Percentiles rank a stretch among this genome's conserved stretches.
phyloP scores from a whole-genome alignment of 1,140 invertebrate genomes.

The Galendromus occidentalis region DNA sequence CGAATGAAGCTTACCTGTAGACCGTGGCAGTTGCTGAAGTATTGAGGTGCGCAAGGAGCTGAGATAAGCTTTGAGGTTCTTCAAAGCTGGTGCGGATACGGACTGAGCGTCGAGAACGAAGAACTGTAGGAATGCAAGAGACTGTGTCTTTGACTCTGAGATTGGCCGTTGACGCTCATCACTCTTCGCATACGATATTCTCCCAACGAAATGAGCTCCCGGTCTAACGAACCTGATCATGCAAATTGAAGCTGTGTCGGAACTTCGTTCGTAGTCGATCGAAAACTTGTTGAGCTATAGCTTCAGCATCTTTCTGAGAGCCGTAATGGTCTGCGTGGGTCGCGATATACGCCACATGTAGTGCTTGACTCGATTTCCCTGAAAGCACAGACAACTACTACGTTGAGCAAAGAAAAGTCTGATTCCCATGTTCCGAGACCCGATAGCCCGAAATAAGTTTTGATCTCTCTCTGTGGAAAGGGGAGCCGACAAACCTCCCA shows the following conservation, averaged over 20 bases:
- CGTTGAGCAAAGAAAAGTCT: conserved; percentile 14
- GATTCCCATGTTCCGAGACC: no score
- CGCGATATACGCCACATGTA: conserved; percentile 39
- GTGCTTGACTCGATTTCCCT: conserved; percentile 29
- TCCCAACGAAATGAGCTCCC: no score
- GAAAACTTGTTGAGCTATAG: conserved; percentile 37
- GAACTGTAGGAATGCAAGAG: not conserved
- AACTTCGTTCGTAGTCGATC: conserved; percentile 36
- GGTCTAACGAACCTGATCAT: conserved; percentile 26
- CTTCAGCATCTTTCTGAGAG: conserved; percentile 26
- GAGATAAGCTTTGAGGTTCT: conserved; percentile 32
- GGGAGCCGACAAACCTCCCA: conserved; percentile 23
- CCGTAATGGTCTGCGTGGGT: conserved; percentile 41
- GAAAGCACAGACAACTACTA: conserved; percentile 15
- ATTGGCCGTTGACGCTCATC: no score
- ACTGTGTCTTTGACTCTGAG: not conserved
- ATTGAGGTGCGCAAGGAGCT: conserved; percentile 19
- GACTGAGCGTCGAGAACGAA: conserved; percentile 41
- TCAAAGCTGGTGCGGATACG: conserved; percentile 36
- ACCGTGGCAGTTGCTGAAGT: conserved; percentile 34
- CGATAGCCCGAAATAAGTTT: no score
- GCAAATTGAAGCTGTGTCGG: conserved; percentile 35
- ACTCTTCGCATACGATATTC: no score
- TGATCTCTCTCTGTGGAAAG: no score
- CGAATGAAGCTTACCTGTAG: no score